phyloP scores from a whole-genome alignment of 2,888 invertebrate genomes.

The Chloroclystis v-ata region DNA sequence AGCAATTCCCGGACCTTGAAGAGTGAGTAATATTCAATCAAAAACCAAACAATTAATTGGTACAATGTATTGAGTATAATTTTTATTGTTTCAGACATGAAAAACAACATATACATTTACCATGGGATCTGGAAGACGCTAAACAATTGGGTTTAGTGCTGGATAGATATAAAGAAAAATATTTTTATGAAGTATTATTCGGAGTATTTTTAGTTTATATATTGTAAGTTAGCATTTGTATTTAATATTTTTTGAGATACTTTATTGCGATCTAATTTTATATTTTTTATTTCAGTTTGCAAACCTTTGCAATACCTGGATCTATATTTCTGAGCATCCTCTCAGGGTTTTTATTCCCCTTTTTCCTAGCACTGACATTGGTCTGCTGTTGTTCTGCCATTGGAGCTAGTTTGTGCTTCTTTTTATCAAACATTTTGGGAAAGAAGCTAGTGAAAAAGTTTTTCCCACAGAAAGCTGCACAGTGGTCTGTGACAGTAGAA shows the following conservation, averaged over 20 bases:
- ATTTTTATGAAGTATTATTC: constrained; percentile 93
- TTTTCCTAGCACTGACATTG: constrained; percentile 90
- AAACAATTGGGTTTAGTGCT: constrained; percentile 94
- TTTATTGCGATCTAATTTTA: constrained; percentile 5
- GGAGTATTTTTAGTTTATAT: constrained; percentile 95
- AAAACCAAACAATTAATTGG: background rate
- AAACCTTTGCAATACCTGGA: constrained; percentile 99
- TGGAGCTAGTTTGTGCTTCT: constrained; percentile 97
- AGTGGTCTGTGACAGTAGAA: constrained; percentile 91
- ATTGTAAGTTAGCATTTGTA: constrained; percentile 82
- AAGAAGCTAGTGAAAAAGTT: constrained; percentile 89
- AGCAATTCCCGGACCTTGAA: constrained; percentile 90
- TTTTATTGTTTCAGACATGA: constrained; percentile 83
- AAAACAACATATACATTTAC: constrained; percentile 90
- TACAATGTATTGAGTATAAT: background rate
- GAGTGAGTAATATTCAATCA: constrained; percentile 79
- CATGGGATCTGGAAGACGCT: constrained; percentile 96
- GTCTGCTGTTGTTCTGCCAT: constrained; percentile 96
- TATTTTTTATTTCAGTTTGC: constrained; percentile 84
- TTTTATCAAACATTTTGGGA: constrained; percentile 94
- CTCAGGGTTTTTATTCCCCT: constrained; percentile 97
- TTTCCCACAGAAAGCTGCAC: constrained; percentile 90
- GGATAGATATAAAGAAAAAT: constrained; percentile 93
- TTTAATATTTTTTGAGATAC: background rate
- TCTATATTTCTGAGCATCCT: constrained; percentile 98